Base-by-base conservation (phyloP, 2,113 vertebrate species). In the Siphamia tubifer region DNA sequence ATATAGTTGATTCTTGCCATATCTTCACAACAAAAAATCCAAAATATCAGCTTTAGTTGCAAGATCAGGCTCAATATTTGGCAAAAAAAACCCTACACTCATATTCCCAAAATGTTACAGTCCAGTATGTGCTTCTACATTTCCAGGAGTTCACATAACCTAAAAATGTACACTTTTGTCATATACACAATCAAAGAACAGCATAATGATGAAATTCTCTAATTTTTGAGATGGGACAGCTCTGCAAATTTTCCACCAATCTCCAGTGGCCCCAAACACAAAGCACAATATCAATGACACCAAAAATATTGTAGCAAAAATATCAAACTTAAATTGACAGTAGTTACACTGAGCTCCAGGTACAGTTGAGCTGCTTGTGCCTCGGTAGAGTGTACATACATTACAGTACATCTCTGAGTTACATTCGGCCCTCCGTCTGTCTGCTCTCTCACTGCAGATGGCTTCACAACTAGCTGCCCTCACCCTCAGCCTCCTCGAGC, bases 401-500 rank as follows among this genome's bases (percentile, higher is more conserved):
- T 57, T 57, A 76, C 56, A 63, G 69, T 75, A 74, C 68, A 77
- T 79, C 71, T 84, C 74, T n/a, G 72, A 72, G 81, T 79, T 79
- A 40, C 77, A 77, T 64, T 75, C 25, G 45, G 71, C 51, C 58
- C 77, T 79, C 76, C 73, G 72, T 85, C 88, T 87, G 88, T 82
- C 80, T 82, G 86, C 84, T 61, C 82, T 89, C 82, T 89, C 88
- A 81, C 81, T 81, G 84, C 90, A 92, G 90, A 92, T 92, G 90
- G 90, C 87, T 89, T 90, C 83, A 74, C 82, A 81, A 86, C 55
- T 80, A 56, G 74, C 73, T 78, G 74, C 83, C 80, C 78, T 81
- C 86, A 57, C 86, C 74, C 73, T 73, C 80, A 23, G 57, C 61
- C 56, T 67, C 38, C 39, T 40, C 5, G 7, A 36, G 65, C 75